phyloP scores from a whole-genome alignment of 2,797 vertebrate species.

The Denticeps clupeoides region DNA sequence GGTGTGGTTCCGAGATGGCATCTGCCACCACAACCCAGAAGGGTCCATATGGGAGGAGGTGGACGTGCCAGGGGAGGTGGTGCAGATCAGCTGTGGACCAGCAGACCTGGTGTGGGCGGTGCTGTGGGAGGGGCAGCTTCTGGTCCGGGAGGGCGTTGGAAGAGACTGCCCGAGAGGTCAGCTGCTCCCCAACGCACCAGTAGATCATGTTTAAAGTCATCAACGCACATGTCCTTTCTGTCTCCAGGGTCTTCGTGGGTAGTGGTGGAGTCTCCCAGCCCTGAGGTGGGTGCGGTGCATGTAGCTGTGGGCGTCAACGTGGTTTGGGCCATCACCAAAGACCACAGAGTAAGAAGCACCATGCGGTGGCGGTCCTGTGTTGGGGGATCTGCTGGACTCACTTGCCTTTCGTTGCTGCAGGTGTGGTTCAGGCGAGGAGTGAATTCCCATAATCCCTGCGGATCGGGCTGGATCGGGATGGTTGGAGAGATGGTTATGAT shows the following conservation, averaged over 20 bases:
- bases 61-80: slow-evolving; percentile 73
- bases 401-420: slow-evolving; percentile 38
- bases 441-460: slow-evolving; percentile 88
- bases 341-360: slow-evolving; percentile 71
- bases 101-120: slow-evolving; percentile 89
- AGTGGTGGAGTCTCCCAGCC: slow-evolving; percentile 70
- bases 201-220: not conserved
- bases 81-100: slow-evolving; percentile 84
- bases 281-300: slow-evolving; percentile 75
- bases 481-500: slow-evolving; percentile 92
- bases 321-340: slow-evolving; percentile 91
- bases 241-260: slow-evolving; percentile 67
- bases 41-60: slow-evolving; percentile 78
- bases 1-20: slow-evolving; percentile 89
- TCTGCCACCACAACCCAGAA: slow-evolving; percentile 84
- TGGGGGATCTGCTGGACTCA: not conserved
- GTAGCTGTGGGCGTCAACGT: slow-evolving; percentile 77
- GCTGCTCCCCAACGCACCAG: not conserved
- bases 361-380: not conserved
- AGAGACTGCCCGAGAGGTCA: slow-evolving; percentile 78
- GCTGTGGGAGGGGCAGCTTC: slow-evolving; percentile 89
- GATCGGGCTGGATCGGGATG: slow-evolving; percentile 92
- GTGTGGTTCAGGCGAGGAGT: slow-evolving; percentile 96
- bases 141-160: slow-evolving; percentile 80
- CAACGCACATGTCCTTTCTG: not conserved